phyloP scores from a whole-genome alignment of 1,140 invertebrate species.

The Bombus consobrinus region DNA sequence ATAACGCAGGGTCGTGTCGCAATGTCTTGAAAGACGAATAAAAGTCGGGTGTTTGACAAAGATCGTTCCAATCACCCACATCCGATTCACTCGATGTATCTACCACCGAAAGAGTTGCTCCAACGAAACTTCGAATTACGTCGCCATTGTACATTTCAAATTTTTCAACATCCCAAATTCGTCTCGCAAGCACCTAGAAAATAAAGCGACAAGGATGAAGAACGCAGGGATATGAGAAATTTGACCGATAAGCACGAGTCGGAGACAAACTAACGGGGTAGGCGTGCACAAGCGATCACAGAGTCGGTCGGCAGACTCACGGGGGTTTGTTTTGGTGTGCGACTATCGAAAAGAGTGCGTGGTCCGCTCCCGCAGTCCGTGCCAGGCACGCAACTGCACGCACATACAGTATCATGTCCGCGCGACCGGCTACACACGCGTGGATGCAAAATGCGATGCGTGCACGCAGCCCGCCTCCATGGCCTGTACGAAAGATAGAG shows the following conservation, averaged over 20 bases:
- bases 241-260: background rate
- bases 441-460: conserved; percentile 55
- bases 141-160: background rate
- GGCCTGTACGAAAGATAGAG: conserved; percentile 64
- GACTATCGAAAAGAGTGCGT: conserved; percentile 53
- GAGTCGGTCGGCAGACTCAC: too few species aligned
- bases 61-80: too few species aligned
- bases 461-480: conserved; percentile 51
- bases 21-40: too few species aligned
- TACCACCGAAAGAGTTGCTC: too few species aligned
- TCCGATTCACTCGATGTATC: too few species aligned
- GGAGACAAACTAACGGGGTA: background rate
- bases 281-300: background rate
- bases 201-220: background rate
- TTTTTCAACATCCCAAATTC: too few species aligned
- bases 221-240: background rate
- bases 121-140: background rate
- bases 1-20: too few species aligned
- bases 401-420: background rate
- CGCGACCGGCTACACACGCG: conserved; percentile 7
- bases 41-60: too few species aligned
- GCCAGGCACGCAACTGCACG: conserved; percentile 65
- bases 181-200: too few species aligned
- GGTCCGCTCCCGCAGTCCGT: conserved; percentile 53
- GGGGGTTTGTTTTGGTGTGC: conserved; percentile 70